phyloP scores from a whole-genome alignment of 2,113 vertebrate species.

The Amia ocellicauda region DNA sequence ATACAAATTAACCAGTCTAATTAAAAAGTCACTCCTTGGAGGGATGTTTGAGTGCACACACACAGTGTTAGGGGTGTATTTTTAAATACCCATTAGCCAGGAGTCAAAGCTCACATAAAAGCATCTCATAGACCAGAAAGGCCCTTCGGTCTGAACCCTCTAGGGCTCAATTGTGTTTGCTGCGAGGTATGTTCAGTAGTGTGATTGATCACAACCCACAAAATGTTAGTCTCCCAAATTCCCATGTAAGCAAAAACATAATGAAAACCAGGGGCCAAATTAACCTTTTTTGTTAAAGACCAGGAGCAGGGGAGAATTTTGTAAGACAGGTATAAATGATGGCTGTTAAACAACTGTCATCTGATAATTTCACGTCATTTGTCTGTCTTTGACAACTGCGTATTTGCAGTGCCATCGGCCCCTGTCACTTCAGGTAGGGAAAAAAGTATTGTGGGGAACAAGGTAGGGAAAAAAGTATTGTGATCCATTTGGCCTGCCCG shows the following conservation, averaged over 20 bases:
- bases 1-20: neutral
- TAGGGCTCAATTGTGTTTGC: conserved; percentile 44
- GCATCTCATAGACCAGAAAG: conserved; percentile 27
- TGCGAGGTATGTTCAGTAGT: conserved; percentile 35
- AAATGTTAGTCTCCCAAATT: conserved; percentile 47
- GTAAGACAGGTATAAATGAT: conserved; percentile 14
- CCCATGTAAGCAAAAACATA: conserved; percentile 36
- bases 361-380: conserved; percentile 24
- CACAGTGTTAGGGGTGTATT: conserved; percentile 21
- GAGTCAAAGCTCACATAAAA: conserved; percentile 35
- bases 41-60: neutral
- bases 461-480: too few species aligned
- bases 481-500: too few species aligned
- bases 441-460: conserved; percentile 20
- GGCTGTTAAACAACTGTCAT: conserved; percentile 21
- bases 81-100: conserved; percentile 43
- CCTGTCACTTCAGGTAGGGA: neutral
- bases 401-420: neutral
- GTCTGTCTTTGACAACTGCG: conserved; percentile 25
- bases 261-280: conserved; percentile 32
- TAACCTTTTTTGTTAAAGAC: conserved; percentile 30
- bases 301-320: conserved; percentile 21
- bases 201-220: conserved; percentile 44
- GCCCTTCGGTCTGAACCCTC: conserved; percentile 22
- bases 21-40: conserved; percentile 16